Evolutionary conservation across 2,113 vertebrate genomes (phyloP).

Genomic region (Eidolon helvum): DNA sequence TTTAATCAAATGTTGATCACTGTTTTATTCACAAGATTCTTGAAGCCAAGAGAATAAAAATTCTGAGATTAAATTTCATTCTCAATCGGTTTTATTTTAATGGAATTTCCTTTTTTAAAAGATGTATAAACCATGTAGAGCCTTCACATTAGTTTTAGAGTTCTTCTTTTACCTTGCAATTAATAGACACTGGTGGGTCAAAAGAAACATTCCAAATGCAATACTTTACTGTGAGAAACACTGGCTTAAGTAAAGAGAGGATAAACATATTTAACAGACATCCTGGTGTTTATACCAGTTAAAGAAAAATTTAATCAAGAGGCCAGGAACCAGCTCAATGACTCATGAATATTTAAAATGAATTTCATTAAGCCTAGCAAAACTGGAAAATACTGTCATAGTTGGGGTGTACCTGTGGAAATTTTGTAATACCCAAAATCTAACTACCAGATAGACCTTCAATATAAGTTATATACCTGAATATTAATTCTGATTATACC

Average conservation of each 20-base stretch:
- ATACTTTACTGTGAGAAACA: slow-evolving; percentile 41
- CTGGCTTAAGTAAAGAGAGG: slow-evolving; percentile 9
- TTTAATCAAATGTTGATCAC: not conserved
- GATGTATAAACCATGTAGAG: not conserved
- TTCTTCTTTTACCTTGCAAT: not conserved
- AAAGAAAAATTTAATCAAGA: slow-evolving; percentile 63
- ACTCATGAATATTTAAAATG: slow-evolving; percentile 70
- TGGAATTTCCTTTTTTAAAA: not conserved
- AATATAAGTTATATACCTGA: not conserved
- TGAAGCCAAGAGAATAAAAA: not conserved
- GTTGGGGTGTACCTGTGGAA: slow-evolving; percentile 24
- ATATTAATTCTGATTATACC: not conserved
- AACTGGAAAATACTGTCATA: slow-evolving; percentile 16
- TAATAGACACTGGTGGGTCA: not conserved
- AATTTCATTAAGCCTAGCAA: slow-evolving; percentile 54
- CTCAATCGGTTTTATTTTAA: not conserved
- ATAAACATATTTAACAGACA: slow-evolving; percentile 42
- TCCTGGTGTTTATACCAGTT: slow-evolving; percentile 39
- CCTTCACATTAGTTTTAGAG: not conserved
- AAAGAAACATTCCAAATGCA: slow-evolving; percentile 26
- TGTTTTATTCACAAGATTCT: not conserved
- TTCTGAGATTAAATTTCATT: slow-evolving; percentile 14
- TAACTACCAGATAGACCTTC: not conserved
- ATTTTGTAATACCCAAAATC: not conserved
- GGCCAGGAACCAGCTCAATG: slow-evolving; percentile 34